Base-by-base conservation (phyloP, 2,113 vertebrate species). In the Egretta garzetta region DNA sequence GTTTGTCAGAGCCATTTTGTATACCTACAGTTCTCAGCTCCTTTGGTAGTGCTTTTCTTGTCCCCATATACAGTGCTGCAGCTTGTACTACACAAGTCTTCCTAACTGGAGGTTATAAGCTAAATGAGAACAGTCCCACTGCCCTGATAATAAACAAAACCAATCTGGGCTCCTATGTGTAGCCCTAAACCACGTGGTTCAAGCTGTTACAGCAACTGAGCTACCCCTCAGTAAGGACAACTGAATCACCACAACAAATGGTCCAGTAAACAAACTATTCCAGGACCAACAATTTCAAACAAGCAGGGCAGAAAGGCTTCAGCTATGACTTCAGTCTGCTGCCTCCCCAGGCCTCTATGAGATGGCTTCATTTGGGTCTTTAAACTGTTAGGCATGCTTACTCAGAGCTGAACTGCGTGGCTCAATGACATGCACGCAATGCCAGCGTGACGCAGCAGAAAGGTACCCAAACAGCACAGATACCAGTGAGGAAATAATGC, bases 391-490 rank as follows among this genome's bases (percentile, higher is more conserved):
- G 35, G 59, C 20, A 8, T 0, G 8, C 67, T 77, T 58, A 45
- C 68, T 71, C 56, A 71, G 59, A 74, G 75, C 75, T 70, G 60
- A 73, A 14, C 50, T 26, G 41, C 5, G 2, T 4, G 32, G 55
- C 71, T 27, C 8, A 10, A 8, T 1, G 5, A 45, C 3, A 35
- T 0, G 4, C 43, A 12, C 0, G 1, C 30, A 13, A 70, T 20
- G n/a, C 8, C 64, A 32, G 32, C 0, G 4, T 83, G 94, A 92
- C 5, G 0, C 67, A 73, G 79, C 79, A 80, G 58, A 58, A 66
- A n/a, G 80, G 58, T 70, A 72, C 79, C 43, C 39, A 86, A 87
- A 56, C 33, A 72, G 82, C 76, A 43, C 3, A 53, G 45, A 45
- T 1, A 77, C 47, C 30, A 47, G 55, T 2, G 26, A 87, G 74